Evolutionary conservation across 2,888 invertebrate species (phyloP).

Genomic region (Tinea pellionella): DNA sequence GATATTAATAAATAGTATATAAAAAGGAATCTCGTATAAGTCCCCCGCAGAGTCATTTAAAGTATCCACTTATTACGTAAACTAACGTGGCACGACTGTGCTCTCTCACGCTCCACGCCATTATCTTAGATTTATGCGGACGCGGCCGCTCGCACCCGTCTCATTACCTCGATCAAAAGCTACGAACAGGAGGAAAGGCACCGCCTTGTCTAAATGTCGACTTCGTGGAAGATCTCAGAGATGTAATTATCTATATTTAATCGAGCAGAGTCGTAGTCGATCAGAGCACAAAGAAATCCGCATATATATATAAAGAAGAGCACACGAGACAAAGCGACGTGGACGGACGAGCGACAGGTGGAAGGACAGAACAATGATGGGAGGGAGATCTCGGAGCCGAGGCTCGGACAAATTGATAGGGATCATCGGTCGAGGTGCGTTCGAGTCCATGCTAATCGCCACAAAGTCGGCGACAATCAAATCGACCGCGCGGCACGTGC

Average conservation of each 20-base stretch:
- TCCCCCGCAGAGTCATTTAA: conserved; percentile 1
- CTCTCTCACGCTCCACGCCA: conserved; percentile 57
- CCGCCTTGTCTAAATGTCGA: conserved; percentile 50
- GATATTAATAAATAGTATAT: neutral
- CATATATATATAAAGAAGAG: conserved; percentile 26
- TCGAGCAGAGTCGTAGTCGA: conserved; percentile 39
- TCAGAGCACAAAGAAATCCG: conserved; percentile 37
- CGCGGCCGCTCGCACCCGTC: conserved; percentile 46
- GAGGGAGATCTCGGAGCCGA: conserved; percentile 32
- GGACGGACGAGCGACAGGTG: conserved; percentile 48
- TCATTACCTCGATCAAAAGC: conserved; percentile 43
- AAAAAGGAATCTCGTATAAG: neutral
- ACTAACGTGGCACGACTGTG: conserved; percentile 51
- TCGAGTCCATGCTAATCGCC: conserved; percentile 50
- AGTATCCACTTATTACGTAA: conserved; percentile 45
- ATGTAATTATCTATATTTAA: conserved; percentile 49
- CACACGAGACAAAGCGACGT: conserved; percentile 38
- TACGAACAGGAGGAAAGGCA: conserved; percentile 28
- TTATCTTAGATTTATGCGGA: conserved; percentile 56
- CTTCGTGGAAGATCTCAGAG: conserved; percentile 49
- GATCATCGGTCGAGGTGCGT: conserved; percentile 36
- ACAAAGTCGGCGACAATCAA: conserved; percentile 44
- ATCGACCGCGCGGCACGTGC: conserved; percentile 55
- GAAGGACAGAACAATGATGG: conserved; percentile 54
- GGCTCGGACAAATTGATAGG: conserved; percentile 52